phyloP scores from a whole-genome alignment of 2,797 vertebrate genomes.

The Phrynocephalus vlangalii region DNA sequence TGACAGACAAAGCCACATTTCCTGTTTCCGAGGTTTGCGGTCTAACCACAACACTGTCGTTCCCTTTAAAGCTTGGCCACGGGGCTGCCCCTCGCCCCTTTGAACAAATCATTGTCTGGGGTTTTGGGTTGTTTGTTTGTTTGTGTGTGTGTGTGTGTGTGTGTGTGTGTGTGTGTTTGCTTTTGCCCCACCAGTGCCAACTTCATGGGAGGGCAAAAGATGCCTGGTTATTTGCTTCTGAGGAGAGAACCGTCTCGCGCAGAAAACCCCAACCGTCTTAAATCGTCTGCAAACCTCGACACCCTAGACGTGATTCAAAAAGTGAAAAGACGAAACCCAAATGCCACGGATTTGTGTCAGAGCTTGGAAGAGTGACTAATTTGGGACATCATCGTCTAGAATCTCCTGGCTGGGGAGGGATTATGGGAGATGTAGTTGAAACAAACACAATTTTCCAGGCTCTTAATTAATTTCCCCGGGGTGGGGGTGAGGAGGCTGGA shows the following conservation, averaged over 20 bases:
- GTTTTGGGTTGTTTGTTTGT: not conserved
- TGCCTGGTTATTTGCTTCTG: not conserved
- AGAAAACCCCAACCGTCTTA: not conserved
- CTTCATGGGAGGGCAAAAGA: not conserved
- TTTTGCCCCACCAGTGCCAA: not conserved
- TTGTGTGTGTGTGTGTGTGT: not conserved
- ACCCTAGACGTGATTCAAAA: not conserved
- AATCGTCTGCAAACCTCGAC: not conserved
- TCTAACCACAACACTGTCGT: slow-evolving; percentile 40
- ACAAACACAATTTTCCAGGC: not conserved
- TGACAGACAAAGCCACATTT: slow-evolving; percentile 34
- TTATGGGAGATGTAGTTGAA: not conserved
- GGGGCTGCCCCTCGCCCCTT: slow-evolving; percentile 10
- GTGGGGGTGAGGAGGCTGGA: too few relatives aligned
- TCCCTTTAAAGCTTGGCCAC: slow-evolving; percentile 17
- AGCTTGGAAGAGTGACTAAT: not conserved
- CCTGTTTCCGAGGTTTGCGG: slow-evolving; percentile 38
- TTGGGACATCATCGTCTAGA: too few relatives aligned
- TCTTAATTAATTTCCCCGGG: not conserved
- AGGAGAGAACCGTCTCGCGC: not conserved
- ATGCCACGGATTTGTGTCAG: not conserved
- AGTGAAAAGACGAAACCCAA: not conserved
- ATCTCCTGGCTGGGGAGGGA: too few relatives aligned
- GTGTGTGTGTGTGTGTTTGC: too few relatives aligned
- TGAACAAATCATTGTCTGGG: slow-evolving; percentile 11